Conservation (phyloP, 1,140 invertebrate genomes). For the Polyergus mexicanus region DNA sequence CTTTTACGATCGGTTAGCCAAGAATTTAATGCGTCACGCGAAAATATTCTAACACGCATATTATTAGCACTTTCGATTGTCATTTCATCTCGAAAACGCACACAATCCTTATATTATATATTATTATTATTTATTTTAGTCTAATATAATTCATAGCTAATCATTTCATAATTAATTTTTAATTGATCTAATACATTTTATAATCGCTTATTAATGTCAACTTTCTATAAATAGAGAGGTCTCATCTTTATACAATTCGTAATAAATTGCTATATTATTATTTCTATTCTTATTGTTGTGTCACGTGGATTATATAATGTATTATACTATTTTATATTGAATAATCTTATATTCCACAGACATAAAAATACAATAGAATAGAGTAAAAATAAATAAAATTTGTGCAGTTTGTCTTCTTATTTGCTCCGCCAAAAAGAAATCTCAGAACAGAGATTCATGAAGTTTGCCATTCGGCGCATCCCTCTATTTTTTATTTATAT, state of each 20-base stretch:
- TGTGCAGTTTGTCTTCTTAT: background rate
- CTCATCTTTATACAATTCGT: background rate
- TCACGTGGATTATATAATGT: background rate
- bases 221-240: too few relatives aligned
- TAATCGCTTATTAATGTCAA: background rate
- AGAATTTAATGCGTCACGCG: slow-evolving; percentile 57
- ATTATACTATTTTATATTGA: background rate
- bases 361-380: background rate
- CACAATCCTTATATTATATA: background rate
- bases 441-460: background rate
- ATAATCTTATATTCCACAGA: background rate
- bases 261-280: background rate
- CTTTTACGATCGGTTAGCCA: slow-evolving; percentile 71
- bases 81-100: slow-evolving; percentile 4
- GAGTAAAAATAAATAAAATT: background rate
- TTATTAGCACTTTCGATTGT: slow-evolving; percentile 47
- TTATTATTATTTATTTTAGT: background rate
- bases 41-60: slow-evolving; percentile 43
- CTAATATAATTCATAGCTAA: background rate
- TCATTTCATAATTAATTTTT: background rate
- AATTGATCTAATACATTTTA: background rate
- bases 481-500: slow-evolving; percentile 17
- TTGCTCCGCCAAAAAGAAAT: background rate
- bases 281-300: background rate
- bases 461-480: background rate